These are phyloP conservation scores for Drosophila nebulosa DNA, from an alignment of 1,140 invertebrate genomes.

Conservation along the genomic window DNA sequence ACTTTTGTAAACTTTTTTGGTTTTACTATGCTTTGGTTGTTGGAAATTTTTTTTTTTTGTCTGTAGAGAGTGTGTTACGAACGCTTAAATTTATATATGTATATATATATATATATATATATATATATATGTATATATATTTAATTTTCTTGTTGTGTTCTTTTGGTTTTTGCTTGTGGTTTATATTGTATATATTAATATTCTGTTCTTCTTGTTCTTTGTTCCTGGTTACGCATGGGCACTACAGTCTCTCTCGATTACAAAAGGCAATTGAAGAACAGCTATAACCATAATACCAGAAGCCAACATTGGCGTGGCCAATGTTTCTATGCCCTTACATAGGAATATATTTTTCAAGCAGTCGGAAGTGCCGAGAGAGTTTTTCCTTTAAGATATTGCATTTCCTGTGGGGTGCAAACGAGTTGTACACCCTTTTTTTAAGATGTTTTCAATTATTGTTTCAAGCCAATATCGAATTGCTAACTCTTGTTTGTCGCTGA, in stretches of 20 bases:
- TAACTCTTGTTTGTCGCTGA: no score
- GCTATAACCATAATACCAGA: not conserved
- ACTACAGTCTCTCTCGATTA: conserved; percentile 16
- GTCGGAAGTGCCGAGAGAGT: no score
- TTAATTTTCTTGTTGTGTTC: not conserved
- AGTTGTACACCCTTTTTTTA: no score
- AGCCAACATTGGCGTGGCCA: not conserved
- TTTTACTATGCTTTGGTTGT: conserved; percentile 31
- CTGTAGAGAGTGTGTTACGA: not conserved
- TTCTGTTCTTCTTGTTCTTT: conserved; percentile 10
- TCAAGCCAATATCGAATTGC: no score
- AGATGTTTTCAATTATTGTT: no score
- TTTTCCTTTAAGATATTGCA: no score
- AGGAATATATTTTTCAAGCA: not conserved
- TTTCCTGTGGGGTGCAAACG: no score
- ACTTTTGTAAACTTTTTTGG: conserved; percentile 12
- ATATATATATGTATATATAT: conserved; percentile 10
- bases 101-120: not conserved
- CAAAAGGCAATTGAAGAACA: conserved; percentile 11
- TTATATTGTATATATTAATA: not conserved
- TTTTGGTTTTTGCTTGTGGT: not conserved
- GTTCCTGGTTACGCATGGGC: conserved; percentile 25
- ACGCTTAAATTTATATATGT: conserved; percentile 16
- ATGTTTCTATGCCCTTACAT: not conserved
- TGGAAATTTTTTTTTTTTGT: not conserved